These are phyloP conservation scores for Hipposideros larvatus DNA, from an alignment of 2,797 vertebrate genomes.

Conservation along the genomic window DNA sequence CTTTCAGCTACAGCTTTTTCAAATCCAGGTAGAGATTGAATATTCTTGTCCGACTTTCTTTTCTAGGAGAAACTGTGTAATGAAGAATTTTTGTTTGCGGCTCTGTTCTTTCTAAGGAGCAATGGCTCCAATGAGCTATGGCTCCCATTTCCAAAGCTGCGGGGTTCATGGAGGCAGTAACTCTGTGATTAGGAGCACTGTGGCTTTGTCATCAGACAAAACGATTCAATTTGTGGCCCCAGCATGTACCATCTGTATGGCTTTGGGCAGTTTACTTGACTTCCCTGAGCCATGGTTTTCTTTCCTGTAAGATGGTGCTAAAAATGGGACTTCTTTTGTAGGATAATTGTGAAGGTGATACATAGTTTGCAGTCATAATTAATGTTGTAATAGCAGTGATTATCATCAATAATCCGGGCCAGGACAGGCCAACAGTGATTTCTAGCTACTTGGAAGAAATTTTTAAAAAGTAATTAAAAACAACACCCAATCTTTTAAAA, in stretches of 20 bases:
- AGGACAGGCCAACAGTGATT: not conserved
- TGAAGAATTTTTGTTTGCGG: not conserved
- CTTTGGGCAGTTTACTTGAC: not conserved
- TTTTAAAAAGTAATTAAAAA: not conserved
- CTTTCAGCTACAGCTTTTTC: constrained; percentile 18
- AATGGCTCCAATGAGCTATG: no score
- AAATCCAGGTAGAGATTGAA: not conserved
- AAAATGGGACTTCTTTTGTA: constrained; percentile 3
- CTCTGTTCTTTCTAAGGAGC: not conserved
- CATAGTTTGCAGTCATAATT: not conserved
- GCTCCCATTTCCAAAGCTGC: not conserved
- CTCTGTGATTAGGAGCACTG: not conserved
- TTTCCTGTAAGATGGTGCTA: not conserved
- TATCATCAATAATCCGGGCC: not conserved
- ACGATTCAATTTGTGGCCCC: not conserved
- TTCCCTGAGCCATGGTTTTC: not conserved
- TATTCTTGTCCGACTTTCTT: not conserved
- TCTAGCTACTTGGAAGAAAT: constrained; percentile 25
- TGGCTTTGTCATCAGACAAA: not conserved
- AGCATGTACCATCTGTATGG: not conserved
- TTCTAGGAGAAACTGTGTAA: not conserved
- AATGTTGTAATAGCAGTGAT: not conserved
- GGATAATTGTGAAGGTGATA: not conserved
- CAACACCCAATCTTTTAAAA: not conserved
- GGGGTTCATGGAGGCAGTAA: not conserved